A percentile compares a stretch with the other conserved stretches of the same genome.
Evolutionary conservation across 2,888 invertebrate species (phyloP).

Genomic region (Strigamia transsilvanica): DNA sequence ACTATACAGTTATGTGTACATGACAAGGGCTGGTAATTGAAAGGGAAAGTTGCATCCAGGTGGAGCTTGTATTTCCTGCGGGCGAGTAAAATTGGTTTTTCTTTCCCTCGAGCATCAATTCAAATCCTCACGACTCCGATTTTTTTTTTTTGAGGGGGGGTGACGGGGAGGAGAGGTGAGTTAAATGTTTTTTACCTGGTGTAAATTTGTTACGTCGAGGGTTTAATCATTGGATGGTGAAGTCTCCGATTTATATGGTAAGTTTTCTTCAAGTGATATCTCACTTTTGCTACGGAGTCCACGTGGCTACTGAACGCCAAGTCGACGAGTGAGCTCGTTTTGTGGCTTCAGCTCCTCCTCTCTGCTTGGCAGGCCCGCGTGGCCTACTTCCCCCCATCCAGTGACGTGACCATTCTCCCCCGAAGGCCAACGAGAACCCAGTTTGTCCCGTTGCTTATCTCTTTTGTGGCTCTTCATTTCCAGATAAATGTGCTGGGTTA

Average conservation of each 20-base stretch:
- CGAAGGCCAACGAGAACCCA: constrained; percentile 44
- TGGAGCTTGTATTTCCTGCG: constrained; percentile 46
- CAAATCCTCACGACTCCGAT: constrained; percentile 15
- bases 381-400: constrained; percentile 44
- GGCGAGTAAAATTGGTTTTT: constrained; percentile 42
- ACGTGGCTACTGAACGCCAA: constrained; percentile 42
- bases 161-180: not conserved
- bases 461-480: constrained; percentile 26
- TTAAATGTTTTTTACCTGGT: constrained; percentile 7
- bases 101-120: constrained; percentile 20
- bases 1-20: constrained; percentile 27
- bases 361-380: constrained; percentile 34
- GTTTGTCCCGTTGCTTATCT: constrained; percentile 40
- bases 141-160: not conserved
- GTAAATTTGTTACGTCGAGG: not conserved
- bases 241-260: not conserved
- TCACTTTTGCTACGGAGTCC: constrained; percentile 39
- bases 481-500: not conserved
- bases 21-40: constrained; percentile 34
- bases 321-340: constrained; percentile 39
- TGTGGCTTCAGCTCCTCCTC: constrained; percentile 42
- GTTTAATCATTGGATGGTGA: not conserved
- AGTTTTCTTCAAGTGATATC: not conserved
- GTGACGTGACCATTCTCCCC: constrained; percentile 44
- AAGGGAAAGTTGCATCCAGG: constrained; percentile 46